Conservation (phyloP, 2,888 invertebrate species). For the Chydorus sphaericus region DNA sequence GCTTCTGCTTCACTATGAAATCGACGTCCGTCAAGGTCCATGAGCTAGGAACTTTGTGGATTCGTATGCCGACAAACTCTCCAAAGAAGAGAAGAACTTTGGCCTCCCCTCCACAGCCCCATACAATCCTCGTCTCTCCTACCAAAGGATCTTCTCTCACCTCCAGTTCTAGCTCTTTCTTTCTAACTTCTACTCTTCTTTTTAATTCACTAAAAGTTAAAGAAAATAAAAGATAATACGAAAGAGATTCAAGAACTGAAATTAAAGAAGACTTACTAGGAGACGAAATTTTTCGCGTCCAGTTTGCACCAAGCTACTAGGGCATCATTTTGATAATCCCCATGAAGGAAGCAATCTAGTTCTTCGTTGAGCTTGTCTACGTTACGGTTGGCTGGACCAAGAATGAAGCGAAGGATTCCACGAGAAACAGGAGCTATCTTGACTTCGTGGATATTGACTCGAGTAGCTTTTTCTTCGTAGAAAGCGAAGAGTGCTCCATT, state of each 20-base stretch:
- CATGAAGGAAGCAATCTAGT: slow-evolving; percentile 11
- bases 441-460: background rate
- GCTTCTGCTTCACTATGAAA: background rate
- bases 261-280: background rate
- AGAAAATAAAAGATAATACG: no score
- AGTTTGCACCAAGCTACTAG: slow-evolving; percentile 13
- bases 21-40: background rate
- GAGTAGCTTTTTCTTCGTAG: background rate
- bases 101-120: slow-evolving; percentile 16
- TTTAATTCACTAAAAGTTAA: background rate
- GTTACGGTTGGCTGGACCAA: slow-evolving; percentile 12
- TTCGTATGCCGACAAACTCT: slow-evolving; percentile 9
- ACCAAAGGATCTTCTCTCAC: slow-evolving; percentile 14
- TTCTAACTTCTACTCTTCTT: background rate
- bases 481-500: slow-evolving; percentile 6
- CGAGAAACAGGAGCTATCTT: background rate
- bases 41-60: background rate
- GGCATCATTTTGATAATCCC: slow-evolving; percentile 6
- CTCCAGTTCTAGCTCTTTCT: background rate
- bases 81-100: slow-evolving; percentile 14
- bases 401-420: slow-evolving; percentile 6
- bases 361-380: slow-evolving; percentile 12
- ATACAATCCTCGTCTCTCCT: slow-evolving; percentile 14
- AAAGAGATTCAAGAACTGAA: no score
- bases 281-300: background rate